phyloP scores from a whole-genome alignment of 2,113 vertebrate species.

The Podarcis muralis region DNA sequence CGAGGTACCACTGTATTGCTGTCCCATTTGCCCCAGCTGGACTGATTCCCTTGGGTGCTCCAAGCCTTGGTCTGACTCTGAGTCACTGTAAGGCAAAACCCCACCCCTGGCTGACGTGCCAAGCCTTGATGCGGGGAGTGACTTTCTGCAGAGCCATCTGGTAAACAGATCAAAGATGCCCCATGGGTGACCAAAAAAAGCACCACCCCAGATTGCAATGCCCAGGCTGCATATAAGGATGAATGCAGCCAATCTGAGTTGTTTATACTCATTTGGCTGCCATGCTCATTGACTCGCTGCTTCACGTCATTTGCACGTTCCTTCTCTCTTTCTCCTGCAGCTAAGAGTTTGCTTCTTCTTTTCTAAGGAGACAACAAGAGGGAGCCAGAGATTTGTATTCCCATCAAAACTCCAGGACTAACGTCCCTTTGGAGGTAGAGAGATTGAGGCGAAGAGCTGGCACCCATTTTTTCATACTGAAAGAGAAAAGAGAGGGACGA shows the following conservation, averaged over 20 bases:
- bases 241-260: not conserved
- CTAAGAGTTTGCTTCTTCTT: not conserved
- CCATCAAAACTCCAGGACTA: not conserved
- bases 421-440: not conserved
- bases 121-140: not conserved
- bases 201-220: not conserved
- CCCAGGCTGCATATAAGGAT: not conserved
- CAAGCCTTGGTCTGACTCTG: not conserved
- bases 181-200: not conserved
- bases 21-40: not conserved
- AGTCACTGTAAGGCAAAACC: not conserved
- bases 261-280: not conserved
- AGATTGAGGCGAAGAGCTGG: not conserved
- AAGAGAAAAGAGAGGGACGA: not conserved
- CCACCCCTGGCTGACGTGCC: not conserved
- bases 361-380: not conserved
- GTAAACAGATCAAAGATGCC: not conserved
- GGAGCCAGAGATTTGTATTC: not conserved
- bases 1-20: not conserved
- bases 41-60: not conserved
- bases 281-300: not conserved
- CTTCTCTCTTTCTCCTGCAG: not conserved
- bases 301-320: not conserved
- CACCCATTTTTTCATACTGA: not conserved
- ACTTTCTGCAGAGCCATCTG: not conserved